phyloP scores from a whole-genome alignment of 2,113 vertebrate species.

The Girardinichthys multiradiatus region DNA sequence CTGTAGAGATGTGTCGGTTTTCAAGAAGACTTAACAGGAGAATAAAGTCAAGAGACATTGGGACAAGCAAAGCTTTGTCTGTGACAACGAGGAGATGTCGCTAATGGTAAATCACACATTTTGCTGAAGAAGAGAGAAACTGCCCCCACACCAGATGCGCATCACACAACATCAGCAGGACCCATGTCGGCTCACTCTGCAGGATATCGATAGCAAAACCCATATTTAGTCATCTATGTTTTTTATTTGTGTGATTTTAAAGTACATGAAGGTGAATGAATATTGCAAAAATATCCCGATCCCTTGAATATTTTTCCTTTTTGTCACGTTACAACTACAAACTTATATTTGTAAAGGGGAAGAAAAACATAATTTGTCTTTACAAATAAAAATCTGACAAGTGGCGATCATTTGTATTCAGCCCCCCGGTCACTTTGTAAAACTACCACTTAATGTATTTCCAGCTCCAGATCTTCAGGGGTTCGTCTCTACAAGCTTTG shows the following conservation, averaged over 20 bases:
- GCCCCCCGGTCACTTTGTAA: too few relatives aligned
- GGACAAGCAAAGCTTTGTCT: slow-evolving; percentile 36
- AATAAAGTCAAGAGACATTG: slow-evolving; percentile 14
- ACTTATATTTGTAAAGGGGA: too few relatives aligned
- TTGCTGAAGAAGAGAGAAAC: slow-evolving; percentile 23
- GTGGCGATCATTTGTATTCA: too few relatives aligned
- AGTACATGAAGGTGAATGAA: slow-evolving; percentile 14
- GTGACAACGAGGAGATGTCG: slow-evolving; percentile 21
- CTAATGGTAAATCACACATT: slow-evolving; percentile 18
- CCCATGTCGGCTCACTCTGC: slow-evolving; percentile 4
- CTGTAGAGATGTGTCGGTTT: slow-evolving; percentile 39
- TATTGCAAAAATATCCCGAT: background rate
- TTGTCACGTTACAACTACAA: too few relatives aligned
- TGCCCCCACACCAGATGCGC: slow-evolving; percentile 21
- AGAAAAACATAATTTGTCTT: too few relatives aligned
- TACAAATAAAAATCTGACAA: too few relatives aligned
- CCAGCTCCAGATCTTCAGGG: too few relatives aligned
- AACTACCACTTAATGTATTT: too few relatives aligned
- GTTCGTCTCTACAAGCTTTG: too few relatives aligned
- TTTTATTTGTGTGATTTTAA: background rate
- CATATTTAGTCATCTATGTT: background rate
- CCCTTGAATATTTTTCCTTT: too few relatives aligned
- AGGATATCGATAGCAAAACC: slow-evolving; percentile 1
- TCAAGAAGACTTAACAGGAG: background rate
- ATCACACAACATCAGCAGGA: background rate